Conservation (phyloP, 2,797 vertebrate genomes). For the Chanos chanos region DNA sequence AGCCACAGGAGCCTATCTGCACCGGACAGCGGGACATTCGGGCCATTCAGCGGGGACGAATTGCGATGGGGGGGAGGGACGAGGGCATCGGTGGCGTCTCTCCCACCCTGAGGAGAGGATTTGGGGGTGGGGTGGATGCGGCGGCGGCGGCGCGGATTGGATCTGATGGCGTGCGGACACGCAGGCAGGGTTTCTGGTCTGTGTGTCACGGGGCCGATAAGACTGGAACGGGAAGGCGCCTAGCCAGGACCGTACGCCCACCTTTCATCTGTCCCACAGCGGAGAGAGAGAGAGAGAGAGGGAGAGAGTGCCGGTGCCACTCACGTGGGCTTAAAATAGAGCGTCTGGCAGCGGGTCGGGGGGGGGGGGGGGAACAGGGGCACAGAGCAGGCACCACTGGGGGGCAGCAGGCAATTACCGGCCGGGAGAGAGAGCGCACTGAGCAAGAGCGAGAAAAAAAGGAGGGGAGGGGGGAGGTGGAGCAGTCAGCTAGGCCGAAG, state of each 20-base stretch:
- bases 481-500: conserved; percentile 22
- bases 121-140: conserved; percentile 19
- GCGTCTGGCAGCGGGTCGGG: conserved; percentile 49
- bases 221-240: conserved; percentile 55
- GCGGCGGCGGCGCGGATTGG: conserved; percentile 35
- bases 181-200: conserved; percentile 54
- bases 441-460: too few species aligned
- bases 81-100: conserved; percentile 6
- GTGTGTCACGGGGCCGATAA: conserved; percentile 70
- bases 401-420: conserved; percentile 73
- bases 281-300: too few species aligned
- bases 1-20: conserved; percentile 43
- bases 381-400: conserved; percentile 58
- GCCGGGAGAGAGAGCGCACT: conserved; percentile 58
- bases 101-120: conserved; percentile 47
- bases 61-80: neutral
- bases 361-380: conserved; percentile 57
- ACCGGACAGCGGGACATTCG: neutral
- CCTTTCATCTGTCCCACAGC: conserved; percentile 71
- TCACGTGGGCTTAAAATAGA: conserved; percentile 67
- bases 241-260: conserved; percentile 60
- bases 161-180: conserved; percentile 39
- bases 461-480: conserved; percentile 37
- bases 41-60: too few species aligned
- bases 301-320: conserved; percentile 67